Conservation (phyloP, 2,113 vertebrate species). For the Tragelaphus imberbis region DNA sequence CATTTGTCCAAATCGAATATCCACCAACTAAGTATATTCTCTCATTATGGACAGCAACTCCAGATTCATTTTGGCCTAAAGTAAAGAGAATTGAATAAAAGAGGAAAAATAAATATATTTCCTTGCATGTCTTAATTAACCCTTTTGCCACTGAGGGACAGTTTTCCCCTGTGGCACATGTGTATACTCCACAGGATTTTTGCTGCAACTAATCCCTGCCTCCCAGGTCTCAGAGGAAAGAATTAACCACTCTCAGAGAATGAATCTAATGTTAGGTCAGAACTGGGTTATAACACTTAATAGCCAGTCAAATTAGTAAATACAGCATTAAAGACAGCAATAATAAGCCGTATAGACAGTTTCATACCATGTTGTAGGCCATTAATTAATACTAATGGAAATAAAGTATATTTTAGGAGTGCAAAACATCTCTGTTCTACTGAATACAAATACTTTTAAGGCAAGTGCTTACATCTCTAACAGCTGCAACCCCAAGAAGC, state of each 20-base stretch:
- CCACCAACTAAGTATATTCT: slow-evolving; percentile 98
- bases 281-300: neutral
- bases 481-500: slow-evolving; percentile 11
- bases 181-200: neutral
- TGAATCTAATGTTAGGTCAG: neutral
- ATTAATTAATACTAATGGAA: neutral
- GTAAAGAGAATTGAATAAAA: slow-evolving; percentile 68
- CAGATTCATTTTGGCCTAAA: slow-evolving; percentile 96
- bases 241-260: neutral
- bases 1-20: slow-evolving; percentile 99
- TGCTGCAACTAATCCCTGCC: slow-evolving; percentile 5
- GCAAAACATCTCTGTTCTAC: neutral
- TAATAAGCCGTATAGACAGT: neutral
- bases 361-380: neutral
- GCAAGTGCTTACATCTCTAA: slow-evolving; percentile 19
- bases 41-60: slow-evolving; percentile 93
- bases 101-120: slow-evolving; percentile 55
- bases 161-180: neutral
- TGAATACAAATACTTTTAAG: neutral
- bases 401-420: slow-evolving; percentile 24
- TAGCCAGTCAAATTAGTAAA: neutral
- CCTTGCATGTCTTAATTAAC: slow-evolving; percentile 70
- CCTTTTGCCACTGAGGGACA: slow-evolving; percentile 49
- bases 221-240: neutral
- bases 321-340: neutral